Base-by-base conservation (phyloP, 2,797 vertebrate genomes). In the Psittacula derbiana region DNA sequence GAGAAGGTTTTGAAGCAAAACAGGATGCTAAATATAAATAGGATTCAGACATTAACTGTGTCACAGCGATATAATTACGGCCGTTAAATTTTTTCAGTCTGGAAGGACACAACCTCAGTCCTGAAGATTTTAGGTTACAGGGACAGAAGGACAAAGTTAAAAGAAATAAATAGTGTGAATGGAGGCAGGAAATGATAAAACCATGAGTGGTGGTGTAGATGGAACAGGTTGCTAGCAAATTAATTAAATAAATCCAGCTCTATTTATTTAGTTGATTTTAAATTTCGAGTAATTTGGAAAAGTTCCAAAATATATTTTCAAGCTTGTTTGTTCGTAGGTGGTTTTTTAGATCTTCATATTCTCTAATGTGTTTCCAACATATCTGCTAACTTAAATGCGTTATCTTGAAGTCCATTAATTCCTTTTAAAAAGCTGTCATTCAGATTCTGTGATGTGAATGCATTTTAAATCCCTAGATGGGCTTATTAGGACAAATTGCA, bases 21-120 rank as follows among this genome's bases (percentile, higher is more conserved):
- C 50, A 33, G 67, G 80, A 73, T 64, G 69, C 92, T 95, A 94
- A 94, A 96, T 93, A 96, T 96, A 96, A 92, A 71, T 57, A 61
- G 60, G 41, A 76, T 88, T 92, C 80, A 57, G 78, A 57, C 44
- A 58, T 82, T 49, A 90, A 85, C 38, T 90, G 57, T 95, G 93
- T 90, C 90, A 82, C 38, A 61, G 90, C 71, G 83, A 94, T 80
- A 82, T 53, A 87, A 73, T 88, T 90, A 78, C 0, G 1, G 24
- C 52, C 2, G 8, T 81, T 93, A 53, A 1, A 19, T 73, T 90
- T 88, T 81, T 84, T 81, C 80, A 76, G 52, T 86, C 64, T 95
- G 80, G 72, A 90, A 80, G 60, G 78, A 90, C 11, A 2, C 53
- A 80, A 46, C 65, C 53, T 90, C 33, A 43, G 17, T 76, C 83